A percentile compares a stretch with the other conserved stretches of the same genome.
Evolutionary conservation across 2,888 invertebrate species (phyloP).

Genomic region (Drosophila barbarae): DNA sequence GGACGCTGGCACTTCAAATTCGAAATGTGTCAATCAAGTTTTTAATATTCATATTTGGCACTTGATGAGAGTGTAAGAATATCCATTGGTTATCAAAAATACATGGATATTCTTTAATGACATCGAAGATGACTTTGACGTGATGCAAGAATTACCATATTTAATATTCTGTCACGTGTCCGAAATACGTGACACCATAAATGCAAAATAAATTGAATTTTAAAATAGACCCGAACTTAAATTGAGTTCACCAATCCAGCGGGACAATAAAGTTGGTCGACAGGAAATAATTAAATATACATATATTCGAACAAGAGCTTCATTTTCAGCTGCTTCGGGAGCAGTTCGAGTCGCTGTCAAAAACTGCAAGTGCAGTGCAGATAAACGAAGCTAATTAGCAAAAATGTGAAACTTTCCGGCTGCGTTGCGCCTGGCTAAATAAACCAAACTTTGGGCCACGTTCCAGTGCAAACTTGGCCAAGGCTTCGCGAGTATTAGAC

Average conservation of each 20-base stretch:
- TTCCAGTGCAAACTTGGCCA: slow-evolving; percentile 25
- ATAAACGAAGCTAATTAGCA: slow-evolving; percentile 50
- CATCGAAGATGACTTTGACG: slow-evolving; percentile 13
- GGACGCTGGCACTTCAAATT: slow-evolving; percentile 3
- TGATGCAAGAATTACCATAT: not conserved
- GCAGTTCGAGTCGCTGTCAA: slow-evolving; percentile 6
- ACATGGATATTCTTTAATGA: slow-evolving; percentile 15
- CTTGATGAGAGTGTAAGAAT: slow-evolving; percentile 2
- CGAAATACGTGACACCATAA: slow-evolving; percentile 8
- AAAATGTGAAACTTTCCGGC: slow-evolving; percentile 36
- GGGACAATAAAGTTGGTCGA: slow-evolving; percentile 11
- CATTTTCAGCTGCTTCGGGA: slow-evolving; percentile 3
- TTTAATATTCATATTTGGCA: slow-evolving; percentile 7
- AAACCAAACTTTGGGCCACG: slow-evolving; percentile 38
- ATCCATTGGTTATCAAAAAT: not conserved
- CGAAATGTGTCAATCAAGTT: slow-evolving; percentile 18
- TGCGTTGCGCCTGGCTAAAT: not conserved
- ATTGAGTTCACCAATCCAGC: slow-evolving; percentile 22
- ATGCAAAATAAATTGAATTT: slow-evolving; percentile 28
- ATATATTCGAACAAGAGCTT: slow-evolving; percentile 4
- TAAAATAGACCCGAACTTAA: slow-evolving; percentile 17
- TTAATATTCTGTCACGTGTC: slow-evolving; percentile 15
- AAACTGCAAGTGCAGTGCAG: slow-evolving; percentile 19
- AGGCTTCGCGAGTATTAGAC: slow-evolving; percentile 4
- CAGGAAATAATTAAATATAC: slow-evolving; percentile 27